Evolutionary conservation across 2,113 vertebrate genomes (phyloP).

Genomic region (Phalacrocorax brasilianus): DNA sequence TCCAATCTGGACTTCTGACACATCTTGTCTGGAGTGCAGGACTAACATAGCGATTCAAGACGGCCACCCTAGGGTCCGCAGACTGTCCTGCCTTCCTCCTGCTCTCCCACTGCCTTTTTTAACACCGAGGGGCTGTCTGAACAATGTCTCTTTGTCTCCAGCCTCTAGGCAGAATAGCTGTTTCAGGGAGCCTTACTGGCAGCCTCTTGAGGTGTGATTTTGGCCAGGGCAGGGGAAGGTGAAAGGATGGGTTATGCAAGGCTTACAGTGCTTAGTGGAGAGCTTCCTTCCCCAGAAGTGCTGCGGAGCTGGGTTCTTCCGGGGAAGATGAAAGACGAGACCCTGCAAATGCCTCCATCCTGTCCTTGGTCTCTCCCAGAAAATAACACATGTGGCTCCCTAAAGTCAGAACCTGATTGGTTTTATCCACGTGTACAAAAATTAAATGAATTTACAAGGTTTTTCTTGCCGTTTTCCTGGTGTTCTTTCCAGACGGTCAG

Average conservation of each 20-base stretch:
- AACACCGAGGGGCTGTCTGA: neutral
- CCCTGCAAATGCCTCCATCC: neutral
- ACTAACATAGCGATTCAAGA: fast-evolving
- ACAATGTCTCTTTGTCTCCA: neutral
- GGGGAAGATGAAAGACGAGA: neutral
- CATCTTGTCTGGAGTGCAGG: neutral
- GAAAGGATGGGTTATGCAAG: neutral
- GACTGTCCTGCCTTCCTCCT: neutral
- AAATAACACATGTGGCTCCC: neutral
- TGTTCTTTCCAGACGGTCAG: neutral
- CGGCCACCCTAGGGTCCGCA: neutral
- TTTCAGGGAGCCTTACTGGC: neutral
- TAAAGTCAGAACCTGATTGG: neutral
- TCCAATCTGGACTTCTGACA: constrained; percentile 26
- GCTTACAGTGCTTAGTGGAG: neutral
- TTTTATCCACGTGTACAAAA: neutral
- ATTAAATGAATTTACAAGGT: neutral
- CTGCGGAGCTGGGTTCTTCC: neutral
- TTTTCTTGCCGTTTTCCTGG: neutral
- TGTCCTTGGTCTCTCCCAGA: neutral
- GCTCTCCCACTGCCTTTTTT: neutral
- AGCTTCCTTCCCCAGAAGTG: neutral
- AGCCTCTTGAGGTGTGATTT: neutral
- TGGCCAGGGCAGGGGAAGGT: neutral
- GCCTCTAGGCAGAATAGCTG: neutral